Base-by-base conservation (phyloP, 2,888 invertebrate species). In the Machimus atricapillus region DNA sequence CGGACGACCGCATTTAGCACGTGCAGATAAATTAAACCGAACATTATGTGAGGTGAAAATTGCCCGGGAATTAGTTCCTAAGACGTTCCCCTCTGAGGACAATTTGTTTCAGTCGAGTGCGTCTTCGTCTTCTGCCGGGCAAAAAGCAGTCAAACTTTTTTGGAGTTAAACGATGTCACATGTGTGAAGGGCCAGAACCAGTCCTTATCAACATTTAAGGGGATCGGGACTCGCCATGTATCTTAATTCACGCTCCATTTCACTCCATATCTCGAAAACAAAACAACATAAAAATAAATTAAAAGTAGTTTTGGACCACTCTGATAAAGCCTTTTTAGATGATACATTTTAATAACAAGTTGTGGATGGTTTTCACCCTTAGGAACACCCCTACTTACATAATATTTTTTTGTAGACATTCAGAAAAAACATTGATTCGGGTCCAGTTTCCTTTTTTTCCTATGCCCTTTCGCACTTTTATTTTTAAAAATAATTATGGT, bases 51-150 rank as follows among this genome's bases (percentile, higher is more conserved):
- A 78, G 78, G 86, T 78, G 86, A 86, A 86, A 86, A 86, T 86
- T 86, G 73, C 86, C 56, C 52, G 86, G 86, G 86, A 86, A 86
- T 86, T 86, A 86, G 77, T 46, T 86, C 56, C 34, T 77, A 19
- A 77, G 86, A 86, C 6, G 76, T 56, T 74, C 46, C 52, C 77
- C 77, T 14, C 31, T 5, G 31, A 37, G 77, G 56, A 46, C 16
- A 81, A 86, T 86, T 81, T 86, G 79, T 86, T 86, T 86, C 86
- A 52, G 52, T 56, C 77, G 77, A 74, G 56, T 78, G 58, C 77
- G 34, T 58, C 37, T 40, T 52, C 78, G 27, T 78, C 40, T 34
- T 6, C 34, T 6, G 86, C 56, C 56, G 77, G 23, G 56, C 37
- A 86, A 77, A 86, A 83, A 85, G 23, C 86, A 58, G 37, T 56